A percentile compares a stretch with the other conserved stretches of the same genome.
These are phyloP conservation scores for Zapornia atra DNA, from an alignment of 2,113 vertebrate genomes.

Conservation along the genomic window DNA sequence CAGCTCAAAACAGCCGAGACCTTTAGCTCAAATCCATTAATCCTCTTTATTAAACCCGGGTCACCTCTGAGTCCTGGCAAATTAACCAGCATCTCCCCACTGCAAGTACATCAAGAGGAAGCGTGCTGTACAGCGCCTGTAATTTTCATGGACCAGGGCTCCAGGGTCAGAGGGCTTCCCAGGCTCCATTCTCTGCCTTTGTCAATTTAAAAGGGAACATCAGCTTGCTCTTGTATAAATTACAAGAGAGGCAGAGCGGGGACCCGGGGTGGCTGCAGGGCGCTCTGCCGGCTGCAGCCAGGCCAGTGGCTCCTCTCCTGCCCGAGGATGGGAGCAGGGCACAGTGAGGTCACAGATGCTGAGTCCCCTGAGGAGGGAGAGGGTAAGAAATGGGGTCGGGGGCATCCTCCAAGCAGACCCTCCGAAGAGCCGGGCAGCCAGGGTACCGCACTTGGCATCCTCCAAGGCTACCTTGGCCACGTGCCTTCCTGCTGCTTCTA, in stretches of 20 bases:
- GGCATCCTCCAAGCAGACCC: neutral
- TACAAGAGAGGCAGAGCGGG: neutral
- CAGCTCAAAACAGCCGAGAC: constrained; percentile 80
- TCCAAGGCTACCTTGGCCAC: constrained; percentile 36
- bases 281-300: fast-evolving
- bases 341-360: fast-evolving
- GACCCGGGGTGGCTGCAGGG: neutral
- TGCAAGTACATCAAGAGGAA: constrained; percentile 76
- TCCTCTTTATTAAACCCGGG: constrained; percentile 85
- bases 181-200: constrained; percentile 71
- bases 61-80: constrained; percentile 82
- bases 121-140: constrained; percentile 52
- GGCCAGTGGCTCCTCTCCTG: neutral
- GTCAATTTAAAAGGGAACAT: constrained; percentile 79
- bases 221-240: constrained; percentile 69
- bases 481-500: neutral
- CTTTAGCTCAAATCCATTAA: constrained; percentile 86
- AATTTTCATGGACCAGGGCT: constrained; percentile 77
- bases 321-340: neutral
- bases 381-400: no score
- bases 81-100: constrained; percentile 80
- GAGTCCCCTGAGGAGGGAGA: neutral
- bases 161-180: constrained; percentile 70
- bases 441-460: neutral
- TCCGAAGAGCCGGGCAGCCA: neutral